Base-by-base conservation (phyloP, 2,888 invertebrate species). In the Cryptus armator region DNA sequence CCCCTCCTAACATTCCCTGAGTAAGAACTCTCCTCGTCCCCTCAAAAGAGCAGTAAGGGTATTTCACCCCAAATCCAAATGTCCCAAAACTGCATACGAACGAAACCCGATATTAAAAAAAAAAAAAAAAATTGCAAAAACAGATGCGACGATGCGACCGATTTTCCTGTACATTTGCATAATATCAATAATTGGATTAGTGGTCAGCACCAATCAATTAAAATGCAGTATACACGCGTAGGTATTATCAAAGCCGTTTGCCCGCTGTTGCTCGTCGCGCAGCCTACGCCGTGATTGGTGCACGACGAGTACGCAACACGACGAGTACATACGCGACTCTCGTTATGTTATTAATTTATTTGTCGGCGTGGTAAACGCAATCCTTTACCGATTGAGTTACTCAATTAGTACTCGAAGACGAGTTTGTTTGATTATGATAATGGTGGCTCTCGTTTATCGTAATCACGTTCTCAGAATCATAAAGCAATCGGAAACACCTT, bases 121-220 rank as follows among this genome's bases (percentile, higher is more conserved):
- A n/a, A 1, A 2, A 12, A 48, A 51, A 75, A 76, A 16, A 37
- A 37, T 51, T 3, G 16, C 24, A 12, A 56, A 44, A 62, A 37
- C 3, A 5, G 24, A 5, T 16, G 29, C 62, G 24, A 19, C 29
- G 67, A 14, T 29, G 19, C 43, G 43, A 43, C 59, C 12, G 48
- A 72, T 78, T 78, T 32, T 37, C 59, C 59, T 37, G 64, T 75
- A 75, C 46, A 37, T 75, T 75, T 75, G 64, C 64, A 64, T 66
- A 79, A 56, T 24, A 10, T 64, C 83, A 53, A 83, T 83, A 64
- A 83, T 79, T n/a, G 66, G 70, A 83, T 83, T 83, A 79, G 83
- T 43, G 79, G 79, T 83, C 24, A 51, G 16, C 51, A 56, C 37
- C 79, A 83, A 79, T 83, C 83, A 79, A 75, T 75, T 70, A 71